phyloP scores from a whole-genome alignment of 2,113 vertebrate genomes.

The Rhinolophus ferrumequinum region DNA sequence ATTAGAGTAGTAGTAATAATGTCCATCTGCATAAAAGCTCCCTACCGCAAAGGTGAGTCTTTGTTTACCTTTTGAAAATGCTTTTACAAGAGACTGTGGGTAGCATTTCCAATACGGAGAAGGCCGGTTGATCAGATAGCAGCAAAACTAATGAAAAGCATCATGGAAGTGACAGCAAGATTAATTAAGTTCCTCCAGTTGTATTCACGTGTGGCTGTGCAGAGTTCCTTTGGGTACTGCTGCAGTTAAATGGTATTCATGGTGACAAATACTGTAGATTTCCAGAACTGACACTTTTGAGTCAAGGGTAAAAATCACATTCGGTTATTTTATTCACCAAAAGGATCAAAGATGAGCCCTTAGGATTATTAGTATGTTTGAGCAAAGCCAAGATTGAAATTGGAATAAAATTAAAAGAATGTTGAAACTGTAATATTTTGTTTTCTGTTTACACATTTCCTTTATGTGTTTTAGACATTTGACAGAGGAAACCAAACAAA shows the following conservation, averaged over 20 bases:
- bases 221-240: conserved; percentile 89
- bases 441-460: conserved; percentile 5
- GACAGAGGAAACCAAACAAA: conserved; percentile 75
- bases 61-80: conserved; percentile 83
- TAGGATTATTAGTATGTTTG: conserved; percentile 61
- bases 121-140: conserved; percentile 93
- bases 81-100: conserved; percentile 77
- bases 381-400: conserved; percentile 54
- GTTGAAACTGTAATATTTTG: conserved; percentile 64
- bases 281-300: conserved; percentile 91
- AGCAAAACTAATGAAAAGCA: conserved; percentile 95
- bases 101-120: conserved; percentile 84
- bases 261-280: conserved; percentile 95
- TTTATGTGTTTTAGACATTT: conserved; percentile 77
- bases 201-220: conserved; percentile 84
- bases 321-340: conserved; percentile 81
- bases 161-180: conserved; percentile 96
- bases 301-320: conserved; percentile 96
- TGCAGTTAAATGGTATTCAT: conserved; percentile 92
- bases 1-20: conserved; percentile 51
- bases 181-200: conserved; percentile 95
- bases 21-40: conserved; percentile 63
- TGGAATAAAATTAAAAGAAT: conserved; percentile 70
- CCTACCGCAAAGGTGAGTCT: conserved; percentile 75
- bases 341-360: conserved; percentile 70